Evolutionary conservation across 2,888 invertebrate species (phyloP), one percentile per base, ranked within the genome.

Genomic region (Rosalia funebris): DNA sequence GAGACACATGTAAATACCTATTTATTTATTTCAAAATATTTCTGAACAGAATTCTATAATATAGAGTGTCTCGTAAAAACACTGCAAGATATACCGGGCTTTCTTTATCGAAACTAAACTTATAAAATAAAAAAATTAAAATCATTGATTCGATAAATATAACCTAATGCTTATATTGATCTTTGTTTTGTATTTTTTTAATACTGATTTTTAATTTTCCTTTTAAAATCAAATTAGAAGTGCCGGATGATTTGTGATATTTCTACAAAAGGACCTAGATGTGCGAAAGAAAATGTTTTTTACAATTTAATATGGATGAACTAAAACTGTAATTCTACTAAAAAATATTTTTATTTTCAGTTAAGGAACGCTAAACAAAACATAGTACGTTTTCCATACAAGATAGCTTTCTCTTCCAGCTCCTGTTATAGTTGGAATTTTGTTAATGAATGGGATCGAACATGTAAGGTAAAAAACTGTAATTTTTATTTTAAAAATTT

Each of bases 381-480:
- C 3, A 9, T 9, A 17, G 41, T 10, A 7, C 15, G 7, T 1
- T 44, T 44, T 11, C 19, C 19, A 5, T 50, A 50, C 15, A 39
- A n/a, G 3, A 4, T 50, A 5, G 39, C 19, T 25, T 37, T 50
- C 14, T 37, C 50, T 10, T 36, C 39, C 1, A 9, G 39, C 11
- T 9, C 12, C 1, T 50, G 50, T 10, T 50, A 50, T 7, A 12
- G 20, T 2, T 50, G 37, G 39, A 16, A 37, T 25, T 50, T 50
- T 17, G 14, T 4, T 9, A 14, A 37, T 2, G 14, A 9, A 20
- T 50, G 50, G 50, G 10, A 1, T 14, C 19, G 39, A n/a, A 14
- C 20, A 7, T 50, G 50, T 14, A 50, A 50, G 50, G 50, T 50
- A 50, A 39, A 12, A 14, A 2, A 17, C 14, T 3, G 2, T n/a